Percentiles rank a stretch among this genome's conserved stretches.
phyloP scores from a whole-genome alignment of 2,113 vertebrate species.

The Anguilla rostrata region DNA sequence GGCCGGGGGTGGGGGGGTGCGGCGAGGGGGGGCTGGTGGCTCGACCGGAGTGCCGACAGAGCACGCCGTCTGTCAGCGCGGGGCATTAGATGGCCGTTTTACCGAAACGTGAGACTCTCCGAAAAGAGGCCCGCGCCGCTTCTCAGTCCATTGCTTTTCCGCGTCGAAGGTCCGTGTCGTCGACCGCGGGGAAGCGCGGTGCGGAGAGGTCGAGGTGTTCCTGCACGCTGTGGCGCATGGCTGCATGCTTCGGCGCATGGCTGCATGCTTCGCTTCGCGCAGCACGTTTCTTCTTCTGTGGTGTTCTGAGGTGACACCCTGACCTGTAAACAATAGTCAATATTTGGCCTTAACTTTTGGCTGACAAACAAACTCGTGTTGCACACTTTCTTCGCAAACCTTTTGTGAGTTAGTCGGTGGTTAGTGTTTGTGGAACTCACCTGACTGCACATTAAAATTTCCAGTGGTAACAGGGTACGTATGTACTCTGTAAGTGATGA shows the following conservation, averaged over 20 bases:
- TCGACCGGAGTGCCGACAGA: neutral
- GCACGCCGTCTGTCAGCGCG: neutral
- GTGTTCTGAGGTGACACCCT: too few species aligned
- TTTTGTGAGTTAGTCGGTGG: too few species aligned
- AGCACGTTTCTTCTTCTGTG: neutral
- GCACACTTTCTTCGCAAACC: too few species aligned
- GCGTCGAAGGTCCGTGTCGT: neutral
- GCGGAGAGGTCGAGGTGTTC: neutral
- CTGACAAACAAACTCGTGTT: too few species aligned
- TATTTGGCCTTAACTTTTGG: too few species aligned
- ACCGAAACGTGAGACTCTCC: constrained; percentile 5
- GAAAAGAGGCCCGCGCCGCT: neutral
- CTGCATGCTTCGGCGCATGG: neutral
- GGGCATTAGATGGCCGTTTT: neutral
- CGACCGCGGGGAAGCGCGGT: neutral
- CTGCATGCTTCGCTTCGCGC: neutral
- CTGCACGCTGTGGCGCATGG: neutral
- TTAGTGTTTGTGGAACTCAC: too few species aligned
- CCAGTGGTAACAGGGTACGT: too few species aligned
- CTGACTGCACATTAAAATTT: too few species aligned
- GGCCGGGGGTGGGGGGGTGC: neutral
- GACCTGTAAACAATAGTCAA: too few species aligned
- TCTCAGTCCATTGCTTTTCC: neutral
- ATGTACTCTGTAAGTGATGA: too few species aligned
- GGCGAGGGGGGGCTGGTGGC: neutral